Base-by-base conservation (phyloP, 2,113 vertebrate species). In the Vulpes vulpes region DNA sequence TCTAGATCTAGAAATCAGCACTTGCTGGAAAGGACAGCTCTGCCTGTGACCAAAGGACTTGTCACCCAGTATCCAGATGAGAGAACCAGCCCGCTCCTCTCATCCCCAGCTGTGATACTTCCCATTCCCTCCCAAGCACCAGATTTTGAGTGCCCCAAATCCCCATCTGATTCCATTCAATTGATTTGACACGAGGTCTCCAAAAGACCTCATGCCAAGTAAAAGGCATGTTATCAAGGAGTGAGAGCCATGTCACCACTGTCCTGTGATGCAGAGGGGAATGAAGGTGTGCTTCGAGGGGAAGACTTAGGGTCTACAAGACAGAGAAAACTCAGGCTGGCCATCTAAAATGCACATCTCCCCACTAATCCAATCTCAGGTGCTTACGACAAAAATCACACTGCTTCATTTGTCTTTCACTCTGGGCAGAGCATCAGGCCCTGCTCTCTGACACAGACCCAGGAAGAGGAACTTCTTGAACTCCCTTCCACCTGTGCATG, bases 341-440 rank as follows among this genome's bases (percentile, higher is more conserved):
- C 3, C 25, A 74, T 53, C 62, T 30, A 23, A 35, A 65, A 64
- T 14, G 71, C n/a, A 51, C 8, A 12, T 9, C 23, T 55, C 27
- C 3, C 87, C 25, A 19, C 19, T 4, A 57, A 16, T 49, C 30
- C 80, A 9, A 8, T 8, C 22, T 25, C 30, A 53, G 62, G 43
- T 10, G 51, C 67, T 14, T 78, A n/a, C 17, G 59, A 62, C 25
- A 69, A 60, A 93, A 30, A 1, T 10, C 30, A 15, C 0, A 0
- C n/a, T 19, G 69, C 67, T 71, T 4, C 38, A 1, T 8, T 8
- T n/a, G 51, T 67, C 49, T 64, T 35, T 51, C 35, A 20, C 49
- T 22, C 57, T 16, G 22, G 57, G 51, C 14, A 16, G 60, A 30
- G n/a, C 0, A 0, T 11, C 4, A 5, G 67, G 30, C 51, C 60